Evolutionary conservation across 2,888 invertebrate genomes (phyloP), one percentile per base, ranked within the genome.

Genomic region (Enchytraeus crypticus): DNA sequence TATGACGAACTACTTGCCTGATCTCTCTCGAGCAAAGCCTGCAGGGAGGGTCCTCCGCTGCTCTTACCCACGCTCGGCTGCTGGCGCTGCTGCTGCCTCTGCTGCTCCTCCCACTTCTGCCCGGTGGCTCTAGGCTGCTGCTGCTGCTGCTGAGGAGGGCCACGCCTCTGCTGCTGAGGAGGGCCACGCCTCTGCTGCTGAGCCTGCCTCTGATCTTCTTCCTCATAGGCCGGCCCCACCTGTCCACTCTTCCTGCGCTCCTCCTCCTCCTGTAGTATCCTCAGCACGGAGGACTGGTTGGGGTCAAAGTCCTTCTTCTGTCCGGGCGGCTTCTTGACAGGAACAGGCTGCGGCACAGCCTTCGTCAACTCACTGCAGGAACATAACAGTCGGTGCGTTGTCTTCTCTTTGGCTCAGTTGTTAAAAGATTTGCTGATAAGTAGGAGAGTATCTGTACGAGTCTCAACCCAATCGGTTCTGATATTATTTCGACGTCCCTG

Each of bases 291-390:
- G 5, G 59, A 59, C 49, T 60, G 51, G 33, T 51, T 49, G n/a
- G 62, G 54, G 21, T 59, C 53, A 27, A 62, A 62, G n/a, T 62
- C 62, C 34, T 62, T 62, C 45, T 54, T 59, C 27, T 32, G 27
- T 34, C 33, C 51, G 32, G 53, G 59, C 21, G 59, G 45, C 8
- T 38, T 46, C 18, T 60, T 21, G 27, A 26, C 47, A 5, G 34
- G 38, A 21, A 53, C 51, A 26, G 47, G 2, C 27, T 45, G 56
- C 3, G 61, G 57, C 21, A 57, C 38, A 18, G 51, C 32, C 5
- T 54, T 60, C n/a, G 23, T 47, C 18, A 47, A 23, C 14, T 11
- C 49, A 23, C 49, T 47, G 49, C 11, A 38, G 8, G 38, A n/a
- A n/a, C n/a, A n/a, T n/a, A n/a, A n/a, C n/a, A n/a, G n/a, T n/a